Evolutionary conservation across 2,797 vertebrate species (phyloP), one percentile per base, ranked within the genome.

Genomic region (Ciconia nigra): DNA sequence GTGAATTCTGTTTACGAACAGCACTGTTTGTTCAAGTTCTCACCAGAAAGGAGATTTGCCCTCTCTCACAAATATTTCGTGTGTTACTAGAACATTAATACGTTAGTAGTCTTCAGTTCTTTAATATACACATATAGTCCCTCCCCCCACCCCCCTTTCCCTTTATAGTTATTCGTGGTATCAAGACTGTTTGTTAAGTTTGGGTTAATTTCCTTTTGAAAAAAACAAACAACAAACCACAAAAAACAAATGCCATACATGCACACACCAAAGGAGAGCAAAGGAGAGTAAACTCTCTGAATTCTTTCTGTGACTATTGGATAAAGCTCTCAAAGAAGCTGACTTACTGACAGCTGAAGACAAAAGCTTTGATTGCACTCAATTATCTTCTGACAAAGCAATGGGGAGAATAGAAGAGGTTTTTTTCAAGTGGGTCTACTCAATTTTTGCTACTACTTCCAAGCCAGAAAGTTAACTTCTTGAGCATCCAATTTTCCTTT

Each of bases 341-440:
- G 44, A 63, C 59, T 89, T 90, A 71, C 35, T 79, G 63, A 87
- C 22, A 85, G 78, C 59, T 86, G 76, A 96, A 97, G 96, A 95
- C 95, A 97, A 97, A 94, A 96, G 66, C 82, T 92, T 76, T 89
- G 90, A 92, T 93, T 94, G 58, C 72, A n/a, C 54, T 86, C 89
- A 83, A 77, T 95, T 93, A 93, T 71, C 61, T 81, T 80, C 82
- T 93, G 86, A 93, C 79, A 97, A 94, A 97, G 86, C 81, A 69
- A 29, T 12, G 28, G 46, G 9, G 19, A 74, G 44, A 81, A 80
- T 5, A 21, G 55, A 29, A 72, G 29, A 77, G 17, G 1, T 4
- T 47, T 73, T 78, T 70, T 79, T 85, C 54, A 35, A 90, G 71
- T 66, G n/a, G 20, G 51, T 78, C 84, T 44, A 10, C 63, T 90